Percentiles rank a stretch among this genome's conserved stretches.
Conservation (phyloP, 2,797 vertebrate genomes). For the Euphonia xanthogaster region DNA sequence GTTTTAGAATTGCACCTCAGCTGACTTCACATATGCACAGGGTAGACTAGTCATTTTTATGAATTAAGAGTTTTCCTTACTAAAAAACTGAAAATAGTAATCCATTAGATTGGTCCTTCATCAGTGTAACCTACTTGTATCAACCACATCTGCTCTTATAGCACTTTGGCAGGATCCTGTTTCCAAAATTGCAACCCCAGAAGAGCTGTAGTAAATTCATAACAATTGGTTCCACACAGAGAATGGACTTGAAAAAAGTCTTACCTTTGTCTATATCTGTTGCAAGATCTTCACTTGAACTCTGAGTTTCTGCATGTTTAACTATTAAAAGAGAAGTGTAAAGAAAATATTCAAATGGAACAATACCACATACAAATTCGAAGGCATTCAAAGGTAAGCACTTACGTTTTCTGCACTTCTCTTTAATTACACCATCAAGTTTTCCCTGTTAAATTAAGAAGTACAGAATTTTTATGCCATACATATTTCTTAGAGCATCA, state of each 20-base stretch:
- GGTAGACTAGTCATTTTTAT: neutral
- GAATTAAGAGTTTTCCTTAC: neutral
- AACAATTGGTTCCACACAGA: neutral
- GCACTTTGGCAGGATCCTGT: neutral
- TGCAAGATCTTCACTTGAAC: constrained; percentile 61
- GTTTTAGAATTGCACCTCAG: neutral
- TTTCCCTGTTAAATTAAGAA: constrained; percentile 77
- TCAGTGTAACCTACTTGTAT: neutral
- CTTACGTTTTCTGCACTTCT: constrained; percentile 84
- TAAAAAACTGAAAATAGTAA: neutral
- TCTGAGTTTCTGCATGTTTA: constrained; percentile 83
- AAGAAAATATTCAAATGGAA: neutral
- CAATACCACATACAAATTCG: neutral
- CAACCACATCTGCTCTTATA: neutral
- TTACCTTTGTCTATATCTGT: constrained; percentile 89
- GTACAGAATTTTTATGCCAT: neutral
- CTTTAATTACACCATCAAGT: constrained; percentile 77
- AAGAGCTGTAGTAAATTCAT: neutral
- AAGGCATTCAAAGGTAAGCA: neutral
- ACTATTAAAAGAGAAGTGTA: constrained; percentile 63
- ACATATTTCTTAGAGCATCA: neutral
- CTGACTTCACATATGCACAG: neutral
- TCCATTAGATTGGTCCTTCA: neutral
- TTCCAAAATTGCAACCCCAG: neutral
- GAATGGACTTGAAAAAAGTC: neutral